A percentile compares a stretch with the other conserved stretches of the same genome.
Evolutionary conservation across 1,140 invertebrate genomes (phyloP).

Genomic region (Lordiphosa collinella): DNA sequence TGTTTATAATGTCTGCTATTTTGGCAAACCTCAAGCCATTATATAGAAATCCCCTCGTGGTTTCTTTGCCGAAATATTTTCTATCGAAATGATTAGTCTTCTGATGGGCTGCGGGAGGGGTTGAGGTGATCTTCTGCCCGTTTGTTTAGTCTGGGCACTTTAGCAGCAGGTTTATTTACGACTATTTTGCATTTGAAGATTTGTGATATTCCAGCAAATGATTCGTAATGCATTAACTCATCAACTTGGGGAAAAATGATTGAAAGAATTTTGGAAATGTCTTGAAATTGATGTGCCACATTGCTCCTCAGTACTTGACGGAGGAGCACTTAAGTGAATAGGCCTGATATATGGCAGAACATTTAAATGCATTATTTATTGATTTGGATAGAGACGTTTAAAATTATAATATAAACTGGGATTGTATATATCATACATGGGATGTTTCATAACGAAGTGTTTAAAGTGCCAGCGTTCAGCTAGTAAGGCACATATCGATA

Average conservation of each 20-base stretch:
- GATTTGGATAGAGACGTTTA: slow-evolving; percentile 45
- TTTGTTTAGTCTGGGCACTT: slow-evolving; percentile 56
- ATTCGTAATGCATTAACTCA: slow-evolving; percentile 53
- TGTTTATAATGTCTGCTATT: background rate
- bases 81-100: slow-evolving; percentile 9
- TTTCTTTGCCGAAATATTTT: slow-evolving; percentile 12
- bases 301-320: slow-evolving; percentile 46
- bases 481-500: slow-evolving; percentile 82
- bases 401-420: slow-evolving; percentile 72
- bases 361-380: slow-evolving; percentile 3
- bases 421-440: slow-evolving; percentile 86
- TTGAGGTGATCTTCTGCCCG: slow-evolving; percentile 1
- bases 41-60: background rate
- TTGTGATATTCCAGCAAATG: slow-evolving; percentile 57
- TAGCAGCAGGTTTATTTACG: slow-evolving; percentile 62
- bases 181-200: slow-evolving; percentile 54
- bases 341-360: slow-evolving; percentile 32
- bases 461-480: slow-evolving; percentile 85
- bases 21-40: background rate
- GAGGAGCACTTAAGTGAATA: slow-evolving; percentile 19
- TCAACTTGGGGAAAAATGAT: slow-evolving; percentile 61
- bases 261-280: slow-evolving; percentile 26
- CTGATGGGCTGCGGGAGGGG: too few species aligned
- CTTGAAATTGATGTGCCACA: slow-evolving; percentile 45
- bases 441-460: slow-evolving; percentile 83